These are phyloP conservation scores for Momotus momota DNA, from an alignment of 2,797 vertebrate genomes.

Conservation along the genomic window DNA sequence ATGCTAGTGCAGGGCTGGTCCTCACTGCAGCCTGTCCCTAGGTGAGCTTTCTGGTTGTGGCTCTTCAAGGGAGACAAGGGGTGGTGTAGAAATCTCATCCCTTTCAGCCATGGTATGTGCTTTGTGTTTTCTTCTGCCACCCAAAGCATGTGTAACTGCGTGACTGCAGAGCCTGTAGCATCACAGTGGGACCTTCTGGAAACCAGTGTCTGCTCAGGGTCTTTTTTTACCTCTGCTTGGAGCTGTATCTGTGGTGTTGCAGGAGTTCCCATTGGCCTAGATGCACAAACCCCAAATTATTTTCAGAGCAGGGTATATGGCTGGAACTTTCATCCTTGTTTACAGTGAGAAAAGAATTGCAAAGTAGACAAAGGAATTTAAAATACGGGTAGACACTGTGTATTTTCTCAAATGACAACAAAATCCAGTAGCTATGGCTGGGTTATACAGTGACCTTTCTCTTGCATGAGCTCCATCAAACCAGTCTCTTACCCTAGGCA, in stretches of 20 bases:
- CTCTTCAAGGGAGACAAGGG: neutral
- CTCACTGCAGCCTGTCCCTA: neutral
- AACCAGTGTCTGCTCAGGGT: fast-evolving
- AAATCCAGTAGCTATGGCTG: neutral
- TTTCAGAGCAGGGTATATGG: neutral
- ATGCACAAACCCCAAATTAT: neutral
- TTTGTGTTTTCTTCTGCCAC: neutral
- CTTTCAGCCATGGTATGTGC: neutral
- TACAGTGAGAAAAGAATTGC: neutral
- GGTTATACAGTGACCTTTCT: neutral
- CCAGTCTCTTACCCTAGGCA: neutral
- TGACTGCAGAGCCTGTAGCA: neutral
- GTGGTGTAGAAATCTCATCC: fast-evolving
- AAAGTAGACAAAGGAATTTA: neutral
- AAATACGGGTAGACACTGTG: neutral
- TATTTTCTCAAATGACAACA: neutral
- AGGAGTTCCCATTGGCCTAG: neutral
- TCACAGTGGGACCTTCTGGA: neutral
- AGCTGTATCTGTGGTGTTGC: neutral
- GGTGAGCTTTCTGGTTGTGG: fast-evolving
- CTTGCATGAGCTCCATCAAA: neutral
- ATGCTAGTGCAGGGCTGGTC: neutral
- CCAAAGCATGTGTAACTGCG: no score
- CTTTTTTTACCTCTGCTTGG: neutral
- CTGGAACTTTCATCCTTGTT: neutral